Base-by-base conservation (phyloP, 2,797 vertebrate genomes). In the Hypotaenidia okinawae region DNA sequence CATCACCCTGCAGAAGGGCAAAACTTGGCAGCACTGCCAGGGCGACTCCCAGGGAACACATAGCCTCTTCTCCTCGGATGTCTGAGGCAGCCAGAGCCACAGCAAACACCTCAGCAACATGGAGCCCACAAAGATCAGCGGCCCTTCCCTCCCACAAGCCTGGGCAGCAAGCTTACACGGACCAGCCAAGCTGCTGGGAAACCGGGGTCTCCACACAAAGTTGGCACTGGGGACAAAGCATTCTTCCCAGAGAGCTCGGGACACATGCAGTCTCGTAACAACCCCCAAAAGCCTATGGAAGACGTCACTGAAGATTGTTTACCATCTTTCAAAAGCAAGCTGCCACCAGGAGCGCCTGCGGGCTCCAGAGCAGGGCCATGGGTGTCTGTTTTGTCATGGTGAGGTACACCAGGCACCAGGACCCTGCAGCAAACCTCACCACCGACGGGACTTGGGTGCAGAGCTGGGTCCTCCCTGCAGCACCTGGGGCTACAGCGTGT, bases 1-100 rank as follows among this genome's bases (percentile, higher is more conserved):
- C 0, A 32, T 35, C 28, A 5, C 6, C 25, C 28, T 51, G 54
- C 33, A 67, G 63, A 24, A 67, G 1, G 0, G 87, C 63, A 88
- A 81, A 83, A 68, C 51, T 68, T 41, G 10, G 89, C 95, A 94
- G 87, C 82, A 30, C 77, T 32, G 61, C 18, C 87, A 85, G 92
- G n/a, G 74, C 12, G 55, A 47, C 14, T 81, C 80, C 61, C 87
- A 79, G 41, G 80, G 87, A 49, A 95, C 63, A 76, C 17, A 7
- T 27, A 88, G 89, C 81, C 81, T 66, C 80, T 66, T 72, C 78
- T 62, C 39, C 15, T 4, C 52, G 64, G 43, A 77, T 16, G 61
- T 27, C 72, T 63, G 79, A 45, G 58, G 54, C 69, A 49, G 5
- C 55, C 30, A 54, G 54, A 92, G 69, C 63, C 43, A 37, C 61